Percentiles rank a stretch among this genome's conserved stretches.
These are phyloP conservation scores for Drosophila mulleri DNA, from an alignment of 2,888 invertebrate genomes.

Conservation along the genomic window DNA sequence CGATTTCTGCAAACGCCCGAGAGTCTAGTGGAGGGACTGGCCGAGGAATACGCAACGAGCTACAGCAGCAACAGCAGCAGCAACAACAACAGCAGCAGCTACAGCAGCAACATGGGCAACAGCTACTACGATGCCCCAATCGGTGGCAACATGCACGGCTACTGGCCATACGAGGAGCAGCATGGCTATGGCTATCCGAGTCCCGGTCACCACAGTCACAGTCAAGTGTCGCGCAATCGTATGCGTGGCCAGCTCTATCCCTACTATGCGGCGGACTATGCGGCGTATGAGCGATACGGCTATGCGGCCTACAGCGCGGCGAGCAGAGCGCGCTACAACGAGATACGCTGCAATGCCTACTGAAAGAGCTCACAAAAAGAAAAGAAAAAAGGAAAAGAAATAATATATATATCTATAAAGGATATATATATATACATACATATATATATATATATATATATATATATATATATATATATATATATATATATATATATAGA, in stretches of 20 bases:
- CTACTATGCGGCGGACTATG: conserved; percentile 64
- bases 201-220: conserved; percentile 20
- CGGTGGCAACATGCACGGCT: conserved; percentile 34
- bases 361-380: conserved; percentile 24
- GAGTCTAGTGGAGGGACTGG: conserved; percentile 70
- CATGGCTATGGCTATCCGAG: conserved; percentile 22
- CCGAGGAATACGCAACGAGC: conserved; percentile 52
- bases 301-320: conserved; percentile 62
- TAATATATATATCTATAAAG: too few relatives aligned
- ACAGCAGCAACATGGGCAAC: background rate
- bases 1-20: conserved; percentile 86
- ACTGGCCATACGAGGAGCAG: conserved; percentile 64
- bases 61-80: conserved; percentile 20
- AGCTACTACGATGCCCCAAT: conserved; percentile 42
- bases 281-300: conserved; percentile 69
- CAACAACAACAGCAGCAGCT: conserved; percentile 21
- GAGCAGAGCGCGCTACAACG: conserved; percentile 63
- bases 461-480: background rate
- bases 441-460: too few relatives aligned
- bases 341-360: conserved; percentile 80
- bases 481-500: conserved; percentile 15
- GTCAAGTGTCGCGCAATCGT: conserved; percentile 36
- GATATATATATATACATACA: too few relatives aligned
- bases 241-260: conserved; percentile 60
- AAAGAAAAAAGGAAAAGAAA: conserved; percentile 3